Evolutionary conservation across 2,113 vertebrate species (phyloP).

Genomic region (Aspidoscelis tigris): DNA sequence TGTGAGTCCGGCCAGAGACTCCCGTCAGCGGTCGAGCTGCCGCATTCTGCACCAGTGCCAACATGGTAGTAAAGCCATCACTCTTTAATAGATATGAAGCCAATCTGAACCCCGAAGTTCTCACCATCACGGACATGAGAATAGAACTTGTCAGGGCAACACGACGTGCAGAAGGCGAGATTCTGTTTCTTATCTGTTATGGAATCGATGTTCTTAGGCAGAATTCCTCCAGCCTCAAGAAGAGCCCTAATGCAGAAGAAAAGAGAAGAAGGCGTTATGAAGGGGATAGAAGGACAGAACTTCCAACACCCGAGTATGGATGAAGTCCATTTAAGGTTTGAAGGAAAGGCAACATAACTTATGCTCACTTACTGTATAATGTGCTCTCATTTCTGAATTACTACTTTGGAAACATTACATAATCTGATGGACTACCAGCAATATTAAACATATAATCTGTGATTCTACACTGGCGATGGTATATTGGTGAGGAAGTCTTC

Average conservation of each 20-base stretch:
- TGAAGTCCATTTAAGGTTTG: neutral
- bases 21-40: too few relatives aligned
- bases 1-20: too few relatives aligned
- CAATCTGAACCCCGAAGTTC: slow-evolving; percentile 92
- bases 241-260: slow-evolving; percentile 79
- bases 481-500: too few relatives aligned
- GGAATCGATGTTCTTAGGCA: slow-evolving; percentile 81
- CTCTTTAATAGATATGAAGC: slow-evolving; percentile 88
- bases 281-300: neutral
- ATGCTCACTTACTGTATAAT: neutral
- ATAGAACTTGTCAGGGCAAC: slow-evolving; percentile 87
- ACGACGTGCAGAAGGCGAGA: slow-evolving; percentile 88
- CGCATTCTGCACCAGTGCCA: too few relatives aligned
- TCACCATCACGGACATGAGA: slow-evolving; percentile 88
- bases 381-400: neutral
- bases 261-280: neutral
- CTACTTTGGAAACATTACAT: neutral
- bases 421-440: neutral
- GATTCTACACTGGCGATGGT: neutral
- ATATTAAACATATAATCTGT: neutral
- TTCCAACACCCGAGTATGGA: neutral
- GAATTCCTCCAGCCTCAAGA: slow-evolving; percentile 87
- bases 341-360: neutral
- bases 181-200: slow-evolving; percentile 66
- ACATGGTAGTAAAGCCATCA: slow-evolving; percentile 7